These are phyloP conservation scores for Guaruba guarouba DNA, from an alignment of 2,113 vertebrate species.

Conservation along the genomic window DNA sequence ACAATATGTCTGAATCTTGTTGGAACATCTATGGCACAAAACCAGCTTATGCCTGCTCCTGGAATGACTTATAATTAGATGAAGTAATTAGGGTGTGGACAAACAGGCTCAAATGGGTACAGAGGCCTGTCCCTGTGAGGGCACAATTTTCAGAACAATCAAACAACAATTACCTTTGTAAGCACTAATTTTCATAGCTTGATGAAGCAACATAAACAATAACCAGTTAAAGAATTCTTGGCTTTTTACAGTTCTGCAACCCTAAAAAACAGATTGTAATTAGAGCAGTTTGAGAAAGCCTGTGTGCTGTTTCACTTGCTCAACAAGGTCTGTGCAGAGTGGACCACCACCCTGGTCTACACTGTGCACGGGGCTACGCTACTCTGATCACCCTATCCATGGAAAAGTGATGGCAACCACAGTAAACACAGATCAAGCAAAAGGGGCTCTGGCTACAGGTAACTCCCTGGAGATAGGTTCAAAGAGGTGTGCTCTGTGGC, in stretches of 20 bases:
- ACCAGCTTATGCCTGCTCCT: neutral
- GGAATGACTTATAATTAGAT: constrained; percentile 40
- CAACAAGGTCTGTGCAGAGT: neutral
- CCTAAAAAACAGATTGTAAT: neutral
- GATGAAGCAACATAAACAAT: neutral
- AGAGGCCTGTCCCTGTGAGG: neutral
- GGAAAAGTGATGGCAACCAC: neutral
- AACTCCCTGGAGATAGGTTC: neutral
- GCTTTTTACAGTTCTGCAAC: neutral
- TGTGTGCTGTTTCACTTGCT: neutral
- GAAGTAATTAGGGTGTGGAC: neutral
- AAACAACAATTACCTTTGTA: constrained; percentile 1
- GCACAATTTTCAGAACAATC: neutral
- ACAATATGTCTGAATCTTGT: constrained; percentile 40
- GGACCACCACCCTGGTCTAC: neutral
- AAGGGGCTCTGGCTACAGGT: neutral
- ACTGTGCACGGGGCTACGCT: neutral
- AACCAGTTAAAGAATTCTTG: neutral
- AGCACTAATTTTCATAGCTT: constrained; percentile 15
- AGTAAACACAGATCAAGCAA: neutral
- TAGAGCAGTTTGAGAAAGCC: neutral
- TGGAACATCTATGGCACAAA: constrained; percentile 12
- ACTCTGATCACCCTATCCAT: neutral
- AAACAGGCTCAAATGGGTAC: neutral
- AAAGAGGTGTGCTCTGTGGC: neutral